Base-by-base conservation (phyloP, 2,888 invertebrate species). In the Morpho deidamia region DNA sequence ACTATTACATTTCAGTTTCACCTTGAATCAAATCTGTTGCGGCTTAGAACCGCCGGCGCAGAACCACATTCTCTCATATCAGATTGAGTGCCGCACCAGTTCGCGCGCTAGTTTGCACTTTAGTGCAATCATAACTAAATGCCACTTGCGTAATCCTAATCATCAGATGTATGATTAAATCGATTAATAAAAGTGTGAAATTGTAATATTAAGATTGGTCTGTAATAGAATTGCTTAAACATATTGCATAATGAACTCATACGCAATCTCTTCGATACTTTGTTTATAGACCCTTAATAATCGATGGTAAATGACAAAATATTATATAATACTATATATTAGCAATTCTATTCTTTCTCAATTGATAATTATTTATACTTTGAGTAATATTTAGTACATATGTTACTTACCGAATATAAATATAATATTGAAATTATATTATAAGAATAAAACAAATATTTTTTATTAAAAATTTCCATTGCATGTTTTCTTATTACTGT, bases 11-110 rank as follows among this genome's bases (percentile, higher is more conserved):
- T 10, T 11, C 11, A 39, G 35, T 44, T 8, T 60, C 43, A 54
- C 65, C 63, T 65, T 66, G 62, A 61, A 58, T 56, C 34, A 50
- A 42, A 49, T 35, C 32, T 32, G 47, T 61, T 63, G 49, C 55
- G 48, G 23, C 14, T 37, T 35, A 51, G 50, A 57, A 43, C 53
- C 59, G 61, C 43, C 57, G 55, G 62, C 49, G 61, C 62, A 60
- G 51, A 63, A 65, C 56, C 47, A 14, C 38, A 48, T 53, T 53
- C 54, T 46, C 55, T 43, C 55, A 56, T 68, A 83, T 82, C 81
- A 62, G 81, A 79, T 84, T 76, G 62, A 67, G 81, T 74, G 72
- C 81, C 77, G 83, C 83, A 76, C 83, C 78, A 78, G 72, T 81
- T 83, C 72, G 70, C 62, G 58, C 53, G 44, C 49, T 5, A 23